Evolutionary conservation across 2,113 vertebrate species (phyloP).

Genomic region (Leptobrachium ailaonicum): DNA sequence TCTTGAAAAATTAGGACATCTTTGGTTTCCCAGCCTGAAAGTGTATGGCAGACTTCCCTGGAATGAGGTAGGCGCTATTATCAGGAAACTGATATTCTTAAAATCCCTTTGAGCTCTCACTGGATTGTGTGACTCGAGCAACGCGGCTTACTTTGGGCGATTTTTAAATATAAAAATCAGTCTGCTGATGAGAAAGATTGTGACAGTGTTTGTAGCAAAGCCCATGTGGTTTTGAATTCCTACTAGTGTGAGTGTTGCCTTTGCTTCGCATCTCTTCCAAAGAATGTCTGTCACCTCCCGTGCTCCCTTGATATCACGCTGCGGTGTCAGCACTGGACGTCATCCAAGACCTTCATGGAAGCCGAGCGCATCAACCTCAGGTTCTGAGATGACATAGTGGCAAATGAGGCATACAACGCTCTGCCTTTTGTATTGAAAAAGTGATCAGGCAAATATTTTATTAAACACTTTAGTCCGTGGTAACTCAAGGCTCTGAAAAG

Average conservation of each 20-base stretch:
- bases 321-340: conserved; percentile 33
- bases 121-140: too few species aligned
- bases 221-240: conserved; percentile 7
- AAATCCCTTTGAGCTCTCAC: too few species aligned
- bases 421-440: conserved; percentile 17
- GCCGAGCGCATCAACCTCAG: conserved; percentile 19
- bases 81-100: too few species aligned
- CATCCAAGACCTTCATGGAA: conserved; percentile 7
- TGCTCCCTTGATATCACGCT: conserved; percentile 28
- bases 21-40: too few species aligned
- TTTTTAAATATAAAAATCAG: too few species aligned
- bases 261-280: conserved; percentile 20
- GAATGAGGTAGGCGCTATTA: too few species aligned
- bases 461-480: conserved; percentile 7
- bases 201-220: not conserved
- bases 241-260: conserved; percentile 23
- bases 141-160: too few species aligned
- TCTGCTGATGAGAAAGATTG: not conserved
- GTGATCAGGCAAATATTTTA: conserved; percentile 34
- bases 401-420: conserved; percentile 20
- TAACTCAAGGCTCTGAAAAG: conserved; percentile 17
- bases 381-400: conserved; percentile 15
- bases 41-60: too few species aligned
- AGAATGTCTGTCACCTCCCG: conserved; percentile 27
- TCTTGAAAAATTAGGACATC: too few species aligned